A percentile compares a stretch with the other conserved stretches of the same genome.
Conservation (phyloP, 2,888 invertebrate genomes). For the Cylindroiulus punctatus region DNA sequence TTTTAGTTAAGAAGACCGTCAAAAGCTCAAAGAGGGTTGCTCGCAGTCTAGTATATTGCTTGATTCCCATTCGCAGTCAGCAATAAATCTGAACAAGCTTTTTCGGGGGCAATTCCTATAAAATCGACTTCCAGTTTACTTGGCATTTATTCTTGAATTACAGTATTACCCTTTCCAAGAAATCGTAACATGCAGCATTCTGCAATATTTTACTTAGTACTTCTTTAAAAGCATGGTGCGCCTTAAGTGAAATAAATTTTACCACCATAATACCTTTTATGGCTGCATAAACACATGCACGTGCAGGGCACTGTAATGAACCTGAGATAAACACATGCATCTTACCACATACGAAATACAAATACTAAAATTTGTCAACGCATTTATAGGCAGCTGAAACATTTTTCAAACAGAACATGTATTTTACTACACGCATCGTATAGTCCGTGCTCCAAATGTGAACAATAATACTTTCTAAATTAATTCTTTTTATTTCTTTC, state of each 20-base stretch:
- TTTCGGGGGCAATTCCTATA: neutral
- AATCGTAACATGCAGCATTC: neutral
- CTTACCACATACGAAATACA: too few relatives aligned
- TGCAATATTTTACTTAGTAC: neutral
- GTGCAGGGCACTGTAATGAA: too few relatives aligned
- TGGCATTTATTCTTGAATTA: neutral
- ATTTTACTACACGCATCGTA: too few relatives aligned
- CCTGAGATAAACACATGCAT: too few relatives aligned
- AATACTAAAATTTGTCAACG: too few relatives aligned
- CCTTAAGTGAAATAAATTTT: neutral
- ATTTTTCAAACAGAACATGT: too few relatives aligned
- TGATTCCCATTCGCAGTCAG: neutral
- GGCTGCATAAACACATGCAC: too few relatives aligned
- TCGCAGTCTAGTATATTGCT: neutral
- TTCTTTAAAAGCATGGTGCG: neutral
- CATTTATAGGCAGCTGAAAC: neutral
- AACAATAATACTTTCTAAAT: too few relatives aligned
- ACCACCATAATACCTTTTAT: neutral
- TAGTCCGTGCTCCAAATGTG: too few relatives aligned
- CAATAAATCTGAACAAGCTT: conserved; percentile 40
- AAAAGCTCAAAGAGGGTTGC: neutral
- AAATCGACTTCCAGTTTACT: neutral
- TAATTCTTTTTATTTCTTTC: too few relatives aligned
- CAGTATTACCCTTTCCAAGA: neutral
- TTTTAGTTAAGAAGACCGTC: neutral